phyloP scores from a whole-genome alignment of 2,113 vertebrate species.

The Acanthisitta chloris region DNA sequence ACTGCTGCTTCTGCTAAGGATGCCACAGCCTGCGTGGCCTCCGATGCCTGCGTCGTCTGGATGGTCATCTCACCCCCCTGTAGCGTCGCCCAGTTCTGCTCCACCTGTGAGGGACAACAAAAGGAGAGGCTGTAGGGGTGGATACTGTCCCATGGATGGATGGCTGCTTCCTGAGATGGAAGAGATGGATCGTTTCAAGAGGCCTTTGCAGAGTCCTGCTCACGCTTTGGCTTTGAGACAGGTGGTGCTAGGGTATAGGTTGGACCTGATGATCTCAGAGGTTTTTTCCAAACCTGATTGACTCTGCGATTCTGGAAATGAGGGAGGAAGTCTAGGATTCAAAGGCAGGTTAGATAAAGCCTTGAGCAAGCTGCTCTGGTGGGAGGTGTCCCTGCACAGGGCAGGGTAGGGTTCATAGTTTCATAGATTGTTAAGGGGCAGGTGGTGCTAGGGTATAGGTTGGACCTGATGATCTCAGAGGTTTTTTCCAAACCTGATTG shows the following conservation, averaged over 20 bases:
- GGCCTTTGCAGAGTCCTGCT: neutral
- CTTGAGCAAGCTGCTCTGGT: too few species aligned
- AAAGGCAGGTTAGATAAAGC: too few species aligned
- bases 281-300: too few species aligned
- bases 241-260: too few species aligned
- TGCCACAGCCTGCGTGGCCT: slow-evolving; percentile 95
- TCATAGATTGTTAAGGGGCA: too few species aligned
- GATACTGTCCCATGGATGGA: neutral
- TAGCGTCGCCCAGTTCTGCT: slow-evolving; percentile 94
- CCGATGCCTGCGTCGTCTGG: slow-evolving; percentile 94
- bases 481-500: too few species aligned
- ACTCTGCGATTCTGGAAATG: neutral
- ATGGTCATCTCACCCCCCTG: slow-evolving; percentile 98
- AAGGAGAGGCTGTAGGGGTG: neutral
- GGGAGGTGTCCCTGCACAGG: too few species aligned
- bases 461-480: too few species aligned
- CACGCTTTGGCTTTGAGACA: neutral
- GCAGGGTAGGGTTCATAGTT: too few species aligned
- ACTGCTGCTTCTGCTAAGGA: slow-evolving; percentile 94
- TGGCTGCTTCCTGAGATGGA: neutral
- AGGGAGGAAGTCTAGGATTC: neutral
- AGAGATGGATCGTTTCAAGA: neutral
- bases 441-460: too few species aligned
- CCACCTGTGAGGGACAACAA: slow-evolving; percentile 67
- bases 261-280: too few species aligned